A percentile compares a stretch with the other conserved stretches of the same genome.
Conservation (phyloP, 2,888 invertebrate genomes). For the Drosophila greeni region DNA sequence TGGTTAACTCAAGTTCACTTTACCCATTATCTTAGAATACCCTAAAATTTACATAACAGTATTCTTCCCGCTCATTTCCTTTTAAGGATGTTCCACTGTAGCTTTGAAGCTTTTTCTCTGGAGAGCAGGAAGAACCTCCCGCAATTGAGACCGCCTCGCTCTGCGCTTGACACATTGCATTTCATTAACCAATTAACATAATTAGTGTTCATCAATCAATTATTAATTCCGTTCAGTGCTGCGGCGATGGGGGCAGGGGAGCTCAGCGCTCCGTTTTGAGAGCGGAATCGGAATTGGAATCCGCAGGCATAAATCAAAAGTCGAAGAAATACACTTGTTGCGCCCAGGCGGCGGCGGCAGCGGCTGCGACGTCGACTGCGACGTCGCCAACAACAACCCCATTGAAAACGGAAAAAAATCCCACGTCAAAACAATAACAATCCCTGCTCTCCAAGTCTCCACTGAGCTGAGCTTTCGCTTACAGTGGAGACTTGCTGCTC, state of each 20-base stretch:
- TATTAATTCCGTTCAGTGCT: conserved; percentile 56
- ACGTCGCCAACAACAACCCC: conserved; percentile 55
- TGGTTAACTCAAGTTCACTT: not conserved
- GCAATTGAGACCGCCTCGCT: conserved; percentile 45
- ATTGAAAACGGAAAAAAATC: conserved; percentile 28
- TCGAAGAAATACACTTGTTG: conserved; percentile 70
- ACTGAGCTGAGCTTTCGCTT: conserved; percentile 63
- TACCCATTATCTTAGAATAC: too few species aligned
- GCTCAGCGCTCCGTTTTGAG: conserved; percentile 22
- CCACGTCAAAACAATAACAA: conserved; percentile 47
- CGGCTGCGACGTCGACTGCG: conserved; percentile 23
- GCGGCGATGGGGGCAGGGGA: not conserved
- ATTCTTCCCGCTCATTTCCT: not conserved
- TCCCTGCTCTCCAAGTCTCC: conserved; percentile 55
- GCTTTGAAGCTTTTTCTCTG: conserved; percentile 11
- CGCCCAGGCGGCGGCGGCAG: conserved; percentile 50
- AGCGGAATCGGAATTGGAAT: conserved; percentile 36
- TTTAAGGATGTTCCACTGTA: conserved; percentile 2
- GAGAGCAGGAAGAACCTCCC: conserved; percentile 15
- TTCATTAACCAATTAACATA: conserved; percentile 72
- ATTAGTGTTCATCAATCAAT: conserved; percentile 73
- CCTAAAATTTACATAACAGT: not conserved
- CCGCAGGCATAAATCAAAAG: conserved; percentile 70
- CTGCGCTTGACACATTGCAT: conserved; percentile 64
- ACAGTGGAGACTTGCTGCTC: conserved; percentile 49